Conservation (phyloP, 35 echinoderm and acorn worm species). For the Heliocidaris erythrogramma region DNA sequence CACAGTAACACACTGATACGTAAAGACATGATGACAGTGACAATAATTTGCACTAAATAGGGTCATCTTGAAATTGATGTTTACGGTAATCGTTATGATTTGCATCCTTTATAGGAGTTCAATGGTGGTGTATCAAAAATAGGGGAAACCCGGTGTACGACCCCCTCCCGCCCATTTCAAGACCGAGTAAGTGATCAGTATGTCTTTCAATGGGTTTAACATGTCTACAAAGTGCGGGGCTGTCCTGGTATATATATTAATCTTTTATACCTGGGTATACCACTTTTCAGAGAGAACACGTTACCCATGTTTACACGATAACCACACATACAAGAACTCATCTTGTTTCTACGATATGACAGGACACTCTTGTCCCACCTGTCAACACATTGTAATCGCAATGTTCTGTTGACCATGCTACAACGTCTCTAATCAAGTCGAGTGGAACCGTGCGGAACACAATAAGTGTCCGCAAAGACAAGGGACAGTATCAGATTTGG, state of each 20-base stretch:
- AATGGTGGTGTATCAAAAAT: no score
- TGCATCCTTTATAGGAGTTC: background rate
- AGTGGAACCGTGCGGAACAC: background rate
- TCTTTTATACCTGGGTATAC: no score
- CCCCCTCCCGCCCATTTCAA: no score
- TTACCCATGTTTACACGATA: no score
- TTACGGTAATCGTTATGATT: background rate
- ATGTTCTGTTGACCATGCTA: background rate
- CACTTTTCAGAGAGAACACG: no score
- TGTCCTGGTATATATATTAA: no score
- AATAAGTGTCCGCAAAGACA: constrained; percentile 1
- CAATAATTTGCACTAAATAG: background rate
- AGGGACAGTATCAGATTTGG: background rate
- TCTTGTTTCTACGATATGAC: background rate
- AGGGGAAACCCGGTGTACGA: no score
- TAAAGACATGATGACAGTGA: background rate
- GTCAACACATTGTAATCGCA: background rate
- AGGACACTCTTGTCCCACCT: background rate
- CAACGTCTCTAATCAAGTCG: background rate
- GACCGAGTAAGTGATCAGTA: no score
- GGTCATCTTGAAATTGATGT: background rate
- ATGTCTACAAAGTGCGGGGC: no score
- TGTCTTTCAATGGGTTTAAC: no score
- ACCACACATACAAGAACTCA: background rate
- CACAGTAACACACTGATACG: no score